These are phyloP conservation scores for Tragopan temminckii DNA, from an alignment of 2,797 vertebrate species.

Conservation along the genomic window DNA sequence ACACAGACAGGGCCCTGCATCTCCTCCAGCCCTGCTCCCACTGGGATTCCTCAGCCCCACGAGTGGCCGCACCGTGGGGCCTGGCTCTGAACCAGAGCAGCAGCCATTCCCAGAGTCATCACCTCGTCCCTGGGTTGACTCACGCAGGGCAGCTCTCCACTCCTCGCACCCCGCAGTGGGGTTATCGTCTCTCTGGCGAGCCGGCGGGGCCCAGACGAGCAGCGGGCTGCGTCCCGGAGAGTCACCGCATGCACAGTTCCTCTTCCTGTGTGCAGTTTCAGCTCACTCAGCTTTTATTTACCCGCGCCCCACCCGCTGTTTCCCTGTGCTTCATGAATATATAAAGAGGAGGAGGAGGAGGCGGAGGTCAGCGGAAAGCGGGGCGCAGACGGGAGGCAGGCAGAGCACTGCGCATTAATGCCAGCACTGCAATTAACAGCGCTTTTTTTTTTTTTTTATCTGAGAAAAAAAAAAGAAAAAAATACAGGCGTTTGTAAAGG, in stretches of 20 bases:
- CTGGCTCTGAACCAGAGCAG: background rate
- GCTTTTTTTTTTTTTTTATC: too few relatives aligned
- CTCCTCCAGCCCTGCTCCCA: background rate
- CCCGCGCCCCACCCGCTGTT: background rate
- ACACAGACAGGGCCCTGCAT: background rate
- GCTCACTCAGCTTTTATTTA: slow-evolving; percentile 8
- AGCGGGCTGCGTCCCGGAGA: background rate
- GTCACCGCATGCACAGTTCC: background rate
- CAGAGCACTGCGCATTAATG: rapidly evolving
- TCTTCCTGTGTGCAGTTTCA: slow-evolving; percentile 36
- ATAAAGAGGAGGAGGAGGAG: slow-evolving; percentile 55
- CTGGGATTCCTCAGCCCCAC: background rate
- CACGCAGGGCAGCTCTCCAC: slow-evolving; percentile 4
- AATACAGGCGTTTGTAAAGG: background rate
- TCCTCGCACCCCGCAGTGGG: background rate
- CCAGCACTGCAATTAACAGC: rapidly evolving
- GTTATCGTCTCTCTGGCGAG: background rate
- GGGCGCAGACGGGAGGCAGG: background rate
- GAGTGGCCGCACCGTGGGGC: rapidly evolving
- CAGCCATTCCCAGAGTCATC: background rate
- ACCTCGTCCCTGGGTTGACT: background rate
- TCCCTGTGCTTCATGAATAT: slow-evolving; percentile 36
- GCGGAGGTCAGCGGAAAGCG: background rate
- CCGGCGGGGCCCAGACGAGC: background rate
- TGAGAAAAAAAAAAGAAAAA: background rate